Base-by-base conservation (phyloP, 1,140 invertebrate genomes). In the Penaeus chinensis region DNA sequence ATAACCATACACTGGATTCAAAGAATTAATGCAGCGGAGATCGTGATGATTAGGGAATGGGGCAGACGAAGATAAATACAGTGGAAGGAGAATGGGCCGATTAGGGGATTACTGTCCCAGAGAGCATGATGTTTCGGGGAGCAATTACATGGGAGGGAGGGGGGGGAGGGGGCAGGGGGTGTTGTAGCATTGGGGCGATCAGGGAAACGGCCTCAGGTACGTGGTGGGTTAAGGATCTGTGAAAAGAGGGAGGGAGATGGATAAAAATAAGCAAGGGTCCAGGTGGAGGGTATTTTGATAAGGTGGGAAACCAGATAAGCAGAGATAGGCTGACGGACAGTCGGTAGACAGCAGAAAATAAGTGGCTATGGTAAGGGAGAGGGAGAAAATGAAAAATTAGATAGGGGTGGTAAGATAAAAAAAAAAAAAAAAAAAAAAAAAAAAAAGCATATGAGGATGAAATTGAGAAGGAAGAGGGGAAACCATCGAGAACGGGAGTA, bases 131-230 rank as follows among this genome's bases (percentile, higher is more conserved):
- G 76, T 42, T 78, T 78, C 47, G 18, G 32, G 76, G 24, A 82
- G 24, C 62, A 82, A 69, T 82, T 82, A 66, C 63, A 65, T 19
- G 63, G 47, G 81, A 71, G 32, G 18, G 74, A 16, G 78, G 76
- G 76, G 42, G 0, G 0, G 32, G 42, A n/a, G 76, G 78, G 22
- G 78, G 1, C 1, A n/a, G 24, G 54, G 32, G 42, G 80, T 20
- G 8, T 54, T 54, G 5, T 8, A 16, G 54, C 54, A 11, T 10
- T 54, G 11, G 54, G 11, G 54, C 8, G 54, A 54, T 54, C 54
- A 54, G 54, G 11, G 54, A 11, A 54, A 54, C 5, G 54, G 2
- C 54, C 10, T 54, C 54, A 5, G 54, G 54, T 16, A 54, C 16
- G 54, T 13, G 54, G 7, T 13, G 11, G 8, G 54, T 54, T 27